These are phyloP conservation scores for Chaenodraco wilsoni DNA, from an alignment of 2,797 vertebrate genomes.

Conservation along the genomic window DNA sequence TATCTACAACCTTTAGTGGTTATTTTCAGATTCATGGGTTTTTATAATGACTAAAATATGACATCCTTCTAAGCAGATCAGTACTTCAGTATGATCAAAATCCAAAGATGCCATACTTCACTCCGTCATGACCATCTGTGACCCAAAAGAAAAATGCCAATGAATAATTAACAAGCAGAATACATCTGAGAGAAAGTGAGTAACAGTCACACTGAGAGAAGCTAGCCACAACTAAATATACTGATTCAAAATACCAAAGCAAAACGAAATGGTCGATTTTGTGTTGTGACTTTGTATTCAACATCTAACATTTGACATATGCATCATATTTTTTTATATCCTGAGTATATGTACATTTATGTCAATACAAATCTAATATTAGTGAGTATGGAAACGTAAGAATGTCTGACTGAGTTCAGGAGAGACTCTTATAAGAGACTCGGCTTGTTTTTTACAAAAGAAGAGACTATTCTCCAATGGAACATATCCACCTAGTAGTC, in stretches of 20 bases:
- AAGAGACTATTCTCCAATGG: slow-evolving; percentile 6
- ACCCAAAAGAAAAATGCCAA: not conserved
- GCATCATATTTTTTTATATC: not conserved
- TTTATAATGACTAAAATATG: not conserved
- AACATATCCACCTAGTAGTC: slow-evolving; percentile 37
- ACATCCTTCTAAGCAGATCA: not conserved
- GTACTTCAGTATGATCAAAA: not conserved
- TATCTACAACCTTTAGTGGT: not conserved
- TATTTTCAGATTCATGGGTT: not conserved
- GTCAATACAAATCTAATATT: not conserved
- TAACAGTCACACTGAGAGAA: not conserved
- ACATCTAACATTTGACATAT: not conserved
- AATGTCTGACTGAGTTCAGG: not conserved
- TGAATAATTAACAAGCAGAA: not conserved
- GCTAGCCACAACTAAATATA: not conserved
- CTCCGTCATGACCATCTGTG: not conserved
- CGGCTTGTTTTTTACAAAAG: not conserved
- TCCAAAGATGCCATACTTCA: not conserved
- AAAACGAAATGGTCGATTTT: not conserved
- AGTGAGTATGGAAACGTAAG: not conserved
- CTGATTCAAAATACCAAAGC: not conserved
- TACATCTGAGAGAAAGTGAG: not conserved
- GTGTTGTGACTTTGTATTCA: not conserved
- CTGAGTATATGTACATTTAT: not conserved
- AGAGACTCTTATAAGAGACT: not conserved